Evolutionary conservation across 2,113 vertebrate species (phyloP), one percentile per base, ranked within the genome.

Genomic region (Nycticryphes semicollaris): DNA sequence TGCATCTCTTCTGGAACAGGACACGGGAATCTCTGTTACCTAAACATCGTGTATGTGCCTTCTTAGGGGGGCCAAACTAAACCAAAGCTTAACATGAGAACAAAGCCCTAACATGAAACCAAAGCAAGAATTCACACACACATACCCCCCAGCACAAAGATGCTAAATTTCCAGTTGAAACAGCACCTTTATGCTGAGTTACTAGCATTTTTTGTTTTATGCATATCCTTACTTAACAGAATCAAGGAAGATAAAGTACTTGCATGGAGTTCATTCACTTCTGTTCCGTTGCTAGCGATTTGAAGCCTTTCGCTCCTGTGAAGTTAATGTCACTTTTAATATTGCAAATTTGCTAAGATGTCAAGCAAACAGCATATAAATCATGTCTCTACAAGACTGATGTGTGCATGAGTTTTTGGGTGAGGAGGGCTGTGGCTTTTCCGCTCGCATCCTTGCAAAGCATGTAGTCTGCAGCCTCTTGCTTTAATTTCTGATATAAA

Each of bases 281-380:
- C 78, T 94, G n/a, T 79, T 87, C 57, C 57, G 9, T 41, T 76
- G 53, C 68, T 41, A 69, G 85, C 35, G 76, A 84, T 87, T 87
- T 74, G 84, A 95, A 93, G 91, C 82, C 87, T 91, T 86, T 89
- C 87, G 24, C 48, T 86, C 82, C 75, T 50, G 31, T 78, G 81
- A 75, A 78, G 87, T 92, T 91, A 83, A 78, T 91, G 90, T 89
- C 95, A 96, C 62, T 95, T 93, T 76, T 85, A 94, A 91, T 90
- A 82, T 75, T 77, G 59, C 82, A 95, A 72, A 90, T 74, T 60
- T n/a, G 39, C 76, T 87, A 92, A 66, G 85, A 70, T 56, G 84
- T 64, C 12, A 24, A 76, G 60, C 3, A 10, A 84, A 22, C 51
- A 51, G 86, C 62, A 37, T 84, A 86, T 66, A 53, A 95, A 66